These are phyloP conservation scores for Cephus nigrinus DNA, from an alignment of 2,888 invertebrate species.

Conservation along the genomic window DNA sequence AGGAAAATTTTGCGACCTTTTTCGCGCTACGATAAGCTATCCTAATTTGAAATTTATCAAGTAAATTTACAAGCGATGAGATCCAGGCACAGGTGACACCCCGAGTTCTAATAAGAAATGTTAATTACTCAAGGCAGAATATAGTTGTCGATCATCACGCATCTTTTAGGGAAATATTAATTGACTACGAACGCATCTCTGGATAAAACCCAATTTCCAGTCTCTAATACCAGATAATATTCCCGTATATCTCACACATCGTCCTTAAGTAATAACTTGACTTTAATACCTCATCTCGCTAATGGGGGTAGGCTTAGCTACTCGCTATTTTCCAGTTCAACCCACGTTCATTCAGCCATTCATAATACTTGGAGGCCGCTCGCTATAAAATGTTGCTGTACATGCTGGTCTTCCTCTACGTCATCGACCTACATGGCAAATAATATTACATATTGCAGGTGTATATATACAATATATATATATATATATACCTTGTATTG, in stretches of 20 bases:
- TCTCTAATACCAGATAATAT: neutral
- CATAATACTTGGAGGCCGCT: conserved; percentile 25
- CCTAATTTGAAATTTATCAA: neutral
- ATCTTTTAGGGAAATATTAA: neutral
- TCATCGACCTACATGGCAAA: neutral
- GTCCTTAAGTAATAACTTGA: conserved; percentile 27
- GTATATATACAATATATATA: neutral
- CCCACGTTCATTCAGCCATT: conserved; percentile 33
- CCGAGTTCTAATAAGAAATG: neutral
- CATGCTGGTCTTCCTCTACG: neutral
- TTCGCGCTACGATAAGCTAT: neutral
- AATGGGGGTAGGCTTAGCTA: conserved; percentile 24
- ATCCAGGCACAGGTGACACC: neutral
- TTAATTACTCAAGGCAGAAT: neutral
- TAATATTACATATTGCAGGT: neutral
- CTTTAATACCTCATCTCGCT: conserved; percentile 31
- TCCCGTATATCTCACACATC: conserved; percentile 7
- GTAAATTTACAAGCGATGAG: neutral
- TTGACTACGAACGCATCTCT: neutral
- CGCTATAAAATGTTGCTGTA: conserved; percentile 15
- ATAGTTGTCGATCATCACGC: neutral
- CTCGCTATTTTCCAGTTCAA: conserved; percentile 9
- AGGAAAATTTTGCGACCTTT: neutral
- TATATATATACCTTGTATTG: too few species aligned
- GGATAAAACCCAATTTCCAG: neutral